phyloP scores from a whole-genome alignment of 2,113 vertebrate species.

The Pao palembangensis region DNA sequence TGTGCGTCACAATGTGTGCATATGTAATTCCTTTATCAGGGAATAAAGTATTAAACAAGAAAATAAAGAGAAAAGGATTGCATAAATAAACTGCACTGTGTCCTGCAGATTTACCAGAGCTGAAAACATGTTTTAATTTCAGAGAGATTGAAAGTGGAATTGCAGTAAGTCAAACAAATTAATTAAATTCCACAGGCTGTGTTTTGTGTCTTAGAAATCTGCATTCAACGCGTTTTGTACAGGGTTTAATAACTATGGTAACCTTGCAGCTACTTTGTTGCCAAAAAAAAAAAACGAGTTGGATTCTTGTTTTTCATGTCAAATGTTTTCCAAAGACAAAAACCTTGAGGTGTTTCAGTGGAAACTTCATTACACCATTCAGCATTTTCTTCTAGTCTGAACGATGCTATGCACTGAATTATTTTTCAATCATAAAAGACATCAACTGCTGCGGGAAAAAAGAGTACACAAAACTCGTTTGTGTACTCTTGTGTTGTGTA shows the following conservation, averaged over 20 bases:
- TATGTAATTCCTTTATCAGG: too few relatives aligned
- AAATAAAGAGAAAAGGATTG: constrained; percentile 10
- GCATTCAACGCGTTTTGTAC: constrained; percentile 25
- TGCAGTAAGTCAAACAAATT: constrained; percentile 35
- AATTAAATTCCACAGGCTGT: constrained; percentile 34
- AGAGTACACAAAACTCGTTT: background rate
- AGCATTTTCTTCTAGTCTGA: constrained; percentile 20
- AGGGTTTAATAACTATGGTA: constrained; percentile 29
- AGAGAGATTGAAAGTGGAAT: constrained; percentile 29
- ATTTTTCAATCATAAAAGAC: constrained; percentile 23
- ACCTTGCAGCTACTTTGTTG: constrained; percentile 35
- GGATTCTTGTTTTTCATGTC: constrained; percentile 38
- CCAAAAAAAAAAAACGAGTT: background rate
- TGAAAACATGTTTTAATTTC: constrained; percentile 37
- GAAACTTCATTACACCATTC: constrained; percentile 36
- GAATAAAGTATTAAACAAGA: constrained; percentile 15
- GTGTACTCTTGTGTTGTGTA: background rate
- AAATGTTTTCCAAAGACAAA: constrained; percentile 47
- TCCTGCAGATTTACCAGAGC: constrained; percentile 39
- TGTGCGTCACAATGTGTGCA: background rate
- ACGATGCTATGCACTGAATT: constrained; percentile 14
- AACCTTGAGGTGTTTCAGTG: constrained; percentile 61
- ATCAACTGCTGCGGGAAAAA: constrained; percentile 13
- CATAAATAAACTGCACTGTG: constrained; percentile 23
- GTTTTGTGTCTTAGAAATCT: constrained; percentile 27